These are phyloP conservation scores for Drosophila birchii DNA, from an alignment of 2,888 invertebrate species.

Conservation along the genomic window DNA sequence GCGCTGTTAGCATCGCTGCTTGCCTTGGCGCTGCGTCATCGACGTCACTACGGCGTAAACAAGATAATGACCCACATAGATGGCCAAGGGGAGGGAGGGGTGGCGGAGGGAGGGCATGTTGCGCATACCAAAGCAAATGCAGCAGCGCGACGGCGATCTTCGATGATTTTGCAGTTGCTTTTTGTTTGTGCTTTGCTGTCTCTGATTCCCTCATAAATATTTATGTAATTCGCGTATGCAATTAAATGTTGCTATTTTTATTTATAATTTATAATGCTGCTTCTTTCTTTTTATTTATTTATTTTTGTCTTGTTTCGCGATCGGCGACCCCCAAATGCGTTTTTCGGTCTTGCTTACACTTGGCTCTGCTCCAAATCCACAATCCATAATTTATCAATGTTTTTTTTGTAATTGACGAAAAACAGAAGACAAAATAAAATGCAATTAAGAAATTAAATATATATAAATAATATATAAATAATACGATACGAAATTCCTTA, in stretches of 20 bases:
- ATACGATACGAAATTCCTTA: conserved; percentile 10
- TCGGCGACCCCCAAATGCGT: conserved; percentile 48
- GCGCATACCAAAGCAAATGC: conserved; percentile 60
- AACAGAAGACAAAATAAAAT: conserved; percentile 8
- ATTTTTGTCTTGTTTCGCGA: conserved; percentile 21
- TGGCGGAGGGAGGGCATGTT: background rate
- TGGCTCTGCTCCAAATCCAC: conserved; percentile 59
- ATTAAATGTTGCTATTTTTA: conserved; percentile 33
- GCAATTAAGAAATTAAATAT: conserved; percentile 11
- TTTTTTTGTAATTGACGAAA: conserved; percentile 49
- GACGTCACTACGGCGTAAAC: conserved; percentile 64
- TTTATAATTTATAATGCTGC: conserved; percentile 43
- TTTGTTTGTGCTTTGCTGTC: conserved; percentile 2
- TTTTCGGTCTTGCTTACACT: conserved; percentile 40
- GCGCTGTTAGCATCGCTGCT: conserved; percentile 19
- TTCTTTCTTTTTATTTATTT: conserved; percentile 28
- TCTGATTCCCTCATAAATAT: conserved; percentile 29
- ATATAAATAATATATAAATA: conserved; percentile 1
- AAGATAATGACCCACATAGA: conserved; percentile 77
- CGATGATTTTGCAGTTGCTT: conserved; percentile 15
- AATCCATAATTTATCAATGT: conserved; percentile 61
- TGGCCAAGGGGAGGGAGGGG: background rate
- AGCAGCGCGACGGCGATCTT: conserved; percentile 11
- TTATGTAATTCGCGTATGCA: conserved; percentile 30
- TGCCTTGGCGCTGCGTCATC: conserved; percentile 47